Percentiles rank a stretch among this genome's conserved stretches.
Conservation (phyloP, 2,113 vertebrate genomes). For the Prolemur simus region DNA sequence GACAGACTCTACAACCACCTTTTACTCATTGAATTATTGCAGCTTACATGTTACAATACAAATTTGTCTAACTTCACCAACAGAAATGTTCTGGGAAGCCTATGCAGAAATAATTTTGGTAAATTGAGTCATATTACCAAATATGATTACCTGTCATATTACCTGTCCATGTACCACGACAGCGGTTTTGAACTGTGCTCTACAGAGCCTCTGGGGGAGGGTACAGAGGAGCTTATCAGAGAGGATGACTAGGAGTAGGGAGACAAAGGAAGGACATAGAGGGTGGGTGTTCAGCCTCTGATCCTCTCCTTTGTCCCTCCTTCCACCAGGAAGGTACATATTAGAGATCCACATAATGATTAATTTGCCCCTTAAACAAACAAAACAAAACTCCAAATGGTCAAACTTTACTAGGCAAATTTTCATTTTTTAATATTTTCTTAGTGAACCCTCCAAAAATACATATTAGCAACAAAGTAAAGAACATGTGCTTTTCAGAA, state of each 20-base stretch:
- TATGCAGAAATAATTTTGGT: not conserved
- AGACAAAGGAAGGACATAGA: not conserved
- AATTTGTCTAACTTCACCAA: not conserved
- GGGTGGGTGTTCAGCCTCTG: not conserved
- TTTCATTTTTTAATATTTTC: not conserved
- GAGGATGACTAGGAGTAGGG: not conserved
- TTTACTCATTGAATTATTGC: constrained; percentile 44
- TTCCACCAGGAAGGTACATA: not conserved
- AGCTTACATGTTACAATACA: not conserved
- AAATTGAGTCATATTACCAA: not conserved
- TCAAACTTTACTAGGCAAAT: not conserved
- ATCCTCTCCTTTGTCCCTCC: too few species aligned
- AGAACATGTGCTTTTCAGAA: not conserved
- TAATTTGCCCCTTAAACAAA: not conserved
- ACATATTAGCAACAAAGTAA: constrained; percentile 2
- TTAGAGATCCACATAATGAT: not conserved
- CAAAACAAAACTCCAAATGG: not conserved
- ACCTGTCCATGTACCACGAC: not conserved
- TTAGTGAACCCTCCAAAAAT: not conserved
- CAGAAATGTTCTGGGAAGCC: not conserved
- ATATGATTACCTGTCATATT: too few species aligned
- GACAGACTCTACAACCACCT: constrained; percentile 8
- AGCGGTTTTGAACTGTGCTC: not conserved
- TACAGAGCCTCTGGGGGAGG: not conserved
- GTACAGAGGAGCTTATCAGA: not conserved